These are phyloP conservation scores for Listronotus bonariensis DNA, from an alignment of 1,140 invertebrate genomes.

Conservation along the genomic window DNA sequence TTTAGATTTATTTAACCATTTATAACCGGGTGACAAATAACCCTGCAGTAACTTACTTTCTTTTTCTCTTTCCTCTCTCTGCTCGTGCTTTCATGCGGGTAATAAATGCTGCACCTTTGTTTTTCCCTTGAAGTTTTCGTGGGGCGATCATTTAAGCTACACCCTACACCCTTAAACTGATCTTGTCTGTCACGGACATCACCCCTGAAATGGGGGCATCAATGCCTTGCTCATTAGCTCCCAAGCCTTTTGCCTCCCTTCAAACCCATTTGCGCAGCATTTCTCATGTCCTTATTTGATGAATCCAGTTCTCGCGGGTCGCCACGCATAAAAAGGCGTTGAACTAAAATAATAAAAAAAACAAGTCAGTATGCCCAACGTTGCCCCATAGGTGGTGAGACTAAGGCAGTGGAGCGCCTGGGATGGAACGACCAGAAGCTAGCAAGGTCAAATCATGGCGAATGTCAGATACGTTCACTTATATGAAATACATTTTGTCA, in stretches of 20 bases:
- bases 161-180: slow-evolving; percentile 91
- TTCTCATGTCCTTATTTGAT: slow-evolving; percentile 93
- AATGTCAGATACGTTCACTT: too few relatives aligned
- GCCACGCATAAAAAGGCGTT: slow-evolving; percentile 41
- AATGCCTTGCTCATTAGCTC: slow-evolving; percentile 91
- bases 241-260: slow-evolving; percentile 78
- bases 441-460: too few relatives aligned
- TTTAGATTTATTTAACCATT: too few relatives aligned
- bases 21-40: too few relatives aligned
- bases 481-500: too few relatives aligned
- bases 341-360: slow-evolving; percentile 36
- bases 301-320: slow-evolving; percentile 70
- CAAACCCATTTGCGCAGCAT: slow-evolving; percentile 96
- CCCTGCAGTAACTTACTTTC: slow-evolving; percentile 58
- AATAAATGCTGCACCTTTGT: slow-evolving; percentile 94
- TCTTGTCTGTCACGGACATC: slow-evolving; percentile 89
- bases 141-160: slow-evolving; percentile 91
- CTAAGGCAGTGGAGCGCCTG: too few relatives aligned
- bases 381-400: too few relatives aligned
- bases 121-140: slow-evolving; percentile 96
- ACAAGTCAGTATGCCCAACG: too few relatives aligned
- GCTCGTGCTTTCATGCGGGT: slow-evolving; percentile 93
- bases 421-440: too few relatives aligned
- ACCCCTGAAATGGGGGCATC: slow-evolving; percentile 91
- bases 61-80: slow-evolving; percentile 75